Percentiles rank a stretch among this genome's conserved stretches.
Conservation (phyloP, 2,797 vertebrate species). For the Emys orbicularis region DNA sequence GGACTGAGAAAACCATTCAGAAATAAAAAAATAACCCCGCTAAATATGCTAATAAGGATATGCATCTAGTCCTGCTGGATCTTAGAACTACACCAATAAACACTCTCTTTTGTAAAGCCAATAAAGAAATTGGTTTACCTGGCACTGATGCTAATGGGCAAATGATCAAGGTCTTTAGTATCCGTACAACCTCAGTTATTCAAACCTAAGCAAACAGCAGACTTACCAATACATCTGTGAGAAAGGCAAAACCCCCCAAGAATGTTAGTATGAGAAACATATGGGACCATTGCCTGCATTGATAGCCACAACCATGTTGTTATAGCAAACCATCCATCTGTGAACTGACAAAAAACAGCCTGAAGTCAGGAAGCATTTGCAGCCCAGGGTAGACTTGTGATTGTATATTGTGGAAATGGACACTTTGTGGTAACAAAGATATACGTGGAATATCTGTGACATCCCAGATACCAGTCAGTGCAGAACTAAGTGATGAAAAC, state of each 20-base stretch:
- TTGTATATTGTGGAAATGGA: neutral
- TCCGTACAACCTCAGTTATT: neutral
- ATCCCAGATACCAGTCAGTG: neutral
- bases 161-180: neutral
- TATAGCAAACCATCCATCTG: neutral
- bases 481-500: neutral
- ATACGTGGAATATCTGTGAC: neutral
- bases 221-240: neutral
- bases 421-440: neutral
- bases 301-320: neutral
- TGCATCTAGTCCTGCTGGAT: neutral
- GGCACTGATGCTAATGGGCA: neutral
- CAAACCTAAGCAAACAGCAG: neutral
- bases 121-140: neutral
- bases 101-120: neutral
- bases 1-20: constrained; percentile 12
- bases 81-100: neutral
- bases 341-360: neutral
- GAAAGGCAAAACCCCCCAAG: neutral
- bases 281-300: neutral
- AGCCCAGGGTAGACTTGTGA: rapidly evolving
- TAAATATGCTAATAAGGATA: neutral
- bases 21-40: neutral
- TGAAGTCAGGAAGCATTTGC: neutral
- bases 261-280: neutral